Evolutionary conservation across 2,888 invertebrate genomes (phyloP), one percentile per base, ranked within the genome.

Genomic region (Eupithecia dodoneata): DNA sequence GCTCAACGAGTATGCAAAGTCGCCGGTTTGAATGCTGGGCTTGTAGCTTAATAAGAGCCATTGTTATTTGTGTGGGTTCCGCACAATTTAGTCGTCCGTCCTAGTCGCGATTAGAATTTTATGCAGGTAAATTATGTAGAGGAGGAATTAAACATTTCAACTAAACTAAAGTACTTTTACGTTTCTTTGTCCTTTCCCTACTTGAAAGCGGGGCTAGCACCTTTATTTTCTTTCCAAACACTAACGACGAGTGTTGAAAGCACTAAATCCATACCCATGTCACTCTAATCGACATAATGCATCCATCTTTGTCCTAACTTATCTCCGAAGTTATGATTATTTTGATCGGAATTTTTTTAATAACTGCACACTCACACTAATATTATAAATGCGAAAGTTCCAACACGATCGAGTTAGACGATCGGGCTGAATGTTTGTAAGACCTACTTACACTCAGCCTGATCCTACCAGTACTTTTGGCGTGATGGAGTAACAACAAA

Each of bases 51-150:
- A 75, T 79, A 79, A 79, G 79, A 79, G 74, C 79, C 79, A 79
- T 79, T 79, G 79, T 79, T 76, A 78, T 76, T 76, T 79, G 76
- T 79, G 79, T 79, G 79, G 79, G 79, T 79, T 79, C 79, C 74
- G 76, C 71, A 79, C 76, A 79, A 76, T 79, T 79, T 79, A 79
- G 79, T 76, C 76, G 79, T 76, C 79, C 73, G 79, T 79, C 76
- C 74, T 66, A 72, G 70, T 73, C 72, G 74, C 66, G 72, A 74
- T 79, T 74, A 79, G 79, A 79, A 79, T 79, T 76, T 76, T 76
- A 76, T 79, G 71, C 70, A 74, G 76, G 63, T 70, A 70, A 59
- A 55, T 72, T 72, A 55, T 71, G 52, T 12, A 15, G 66, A 66
- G n/a, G 67, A 69, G n/a, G 67, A 44, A 69, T 45, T 44, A 44